These are phyloP conservation scores for Neoarius graeffei DNA, from an alignment of 2,113 vertebrate species.

Conservation along the genomic window DNA sequence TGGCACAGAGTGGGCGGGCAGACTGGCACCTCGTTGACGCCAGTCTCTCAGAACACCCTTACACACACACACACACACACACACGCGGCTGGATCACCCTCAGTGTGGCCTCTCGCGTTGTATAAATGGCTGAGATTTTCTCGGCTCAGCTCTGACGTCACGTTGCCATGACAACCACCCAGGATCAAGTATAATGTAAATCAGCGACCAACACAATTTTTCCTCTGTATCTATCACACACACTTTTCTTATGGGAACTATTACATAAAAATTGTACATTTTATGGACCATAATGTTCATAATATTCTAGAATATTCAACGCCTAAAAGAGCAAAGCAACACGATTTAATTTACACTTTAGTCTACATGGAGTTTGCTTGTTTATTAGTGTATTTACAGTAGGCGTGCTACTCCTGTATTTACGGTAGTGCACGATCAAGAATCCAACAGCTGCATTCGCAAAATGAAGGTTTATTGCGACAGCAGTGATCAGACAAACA, in stretches of 20 bases:
- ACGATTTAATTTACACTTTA: not conserved
- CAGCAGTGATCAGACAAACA: too few species aligned
- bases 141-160: constrained; percentile 14
- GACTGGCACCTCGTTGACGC: constrained; percentile 55
- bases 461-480: too few species aligned
- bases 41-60: constrained; percentile 43
- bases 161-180: constrained; percentile 24
- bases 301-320: not conserved
- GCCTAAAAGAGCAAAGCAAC: not conserved
- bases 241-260: not conserved
- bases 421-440: not conserved
- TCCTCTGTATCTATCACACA: not conserved
- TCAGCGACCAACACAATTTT: not conserved
- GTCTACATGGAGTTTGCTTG: not conserved
- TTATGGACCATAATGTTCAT: not conserved
- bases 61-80: constrained; percentile 9
- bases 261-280: not conserved
- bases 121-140: constrained; percentile 21
- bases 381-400: not conserved
- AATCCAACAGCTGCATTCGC: not conserved
- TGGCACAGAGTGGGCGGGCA: constrained; percentile 49
- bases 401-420: not conserved
- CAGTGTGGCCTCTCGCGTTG: constrained; percentile 32
- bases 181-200: constrained; percentile 20
- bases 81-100: constrained; percentile 18